Evolutionary conservation across 2,797 vertebrate species (phyloP), one percentile per base, ranked within the genome.

Genomic region (Hyperoplus immaculatus): DNA sequence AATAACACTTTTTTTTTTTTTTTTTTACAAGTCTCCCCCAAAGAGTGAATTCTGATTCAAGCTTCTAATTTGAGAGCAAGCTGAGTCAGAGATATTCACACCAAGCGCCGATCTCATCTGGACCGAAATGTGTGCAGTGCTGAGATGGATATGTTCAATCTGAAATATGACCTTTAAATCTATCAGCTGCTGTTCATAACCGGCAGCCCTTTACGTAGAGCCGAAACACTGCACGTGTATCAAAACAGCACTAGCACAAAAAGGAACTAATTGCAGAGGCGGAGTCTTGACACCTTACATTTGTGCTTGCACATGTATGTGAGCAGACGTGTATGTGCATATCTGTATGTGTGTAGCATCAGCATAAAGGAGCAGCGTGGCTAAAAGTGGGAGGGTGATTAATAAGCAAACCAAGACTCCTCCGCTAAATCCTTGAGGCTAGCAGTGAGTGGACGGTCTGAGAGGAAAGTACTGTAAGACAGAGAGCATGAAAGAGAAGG

Each of bases 21-120:
- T 11, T 16, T 59, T 57, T 36, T 46, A 62, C 54, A 63, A 41
- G 29, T 42, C 51, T 55, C 54, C 16, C 53, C 65, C 78, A 58
- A 69, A 80, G 53, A 79, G 38, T 39, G 58, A 80, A 69, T 83
- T 87, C 36, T 76, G 84, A 76, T 87, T 85, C 66, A 84, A 82
- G 62, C 74, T 70, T 21, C 61, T 87, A 78, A 90, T 89, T 78
- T 85, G 54, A 73, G 49, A 83, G 80, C 47, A 60, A 77, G 77
- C 81, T 76, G 83, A 90, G 75, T 87, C 77, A 77, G 73, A 81
- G 12, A 80, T 80, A 63, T 78, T 68, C 50, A 67, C 56, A 83
- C 64, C 11, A 36, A 77, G 66, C 21, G 46, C 57, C 49, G 69
- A 57, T 69, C 75, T 87, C 63, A 53, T 61, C 66, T 65, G 80